A percentile compares a stretch with the other conserved stretches of the same genome.
Evolutionary conservation across 1,140 invertebrate species (phyloP).

Genomic region (Temnothorax curvispinosus): DNA sequence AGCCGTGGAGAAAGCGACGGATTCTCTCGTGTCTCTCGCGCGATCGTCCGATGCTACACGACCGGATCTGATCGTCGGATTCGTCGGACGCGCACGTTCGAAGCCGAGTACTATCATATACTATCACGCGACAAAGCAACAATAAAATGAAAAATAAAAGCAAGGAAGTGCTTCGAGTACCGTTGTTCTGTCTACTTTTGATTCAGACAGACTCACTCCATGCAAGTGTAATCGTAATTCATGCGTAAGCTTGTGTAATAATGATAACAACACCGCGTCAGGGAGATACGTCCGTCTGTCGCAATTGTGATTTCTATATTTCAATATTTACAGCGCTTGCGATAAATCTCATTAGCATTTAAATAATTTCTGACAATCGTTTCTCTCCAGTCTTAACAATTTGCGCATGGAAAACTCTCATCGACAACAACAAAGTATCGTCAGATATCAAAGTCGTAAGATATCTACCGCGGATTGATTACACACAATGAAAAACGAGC

Average conservation of each 20-base stretch:
- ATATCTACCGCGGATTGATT: not conserved
- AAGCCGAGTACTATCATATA: not conserved
- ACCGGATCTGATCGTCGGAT: not conserved
- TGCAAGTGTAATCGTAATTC: not conserved
- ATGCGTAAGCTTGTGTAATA: not conserved
- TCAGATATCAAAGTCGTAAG: not conserved
- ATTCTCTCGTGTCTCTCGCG: not conserved
- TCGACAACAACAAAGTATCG: not conserved
- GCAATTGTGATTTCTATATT: constrained; percentile 1
- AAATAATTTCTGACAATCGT: not conserved
- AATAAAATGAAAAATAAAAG: not conserved
- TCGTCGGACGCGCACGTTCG: not conserved
- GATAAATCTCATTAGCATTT: not conserved
- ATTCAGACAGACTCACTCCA: constrained; percentile 34
- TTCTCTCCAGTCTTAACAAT: not conserved
- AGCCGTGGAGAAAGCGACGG: not conserved
- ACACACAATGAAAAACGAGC: not conserved
- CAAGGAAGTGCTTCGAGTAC: not conserved
- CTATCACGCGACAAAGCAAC: not conserved
- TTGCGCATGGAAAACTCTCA: constrained; percentile 6
- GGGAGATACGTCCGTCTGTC: not conserved
- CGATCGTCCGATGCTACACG: not conserved
- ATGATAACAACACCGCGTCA: constrained; percentile 10
- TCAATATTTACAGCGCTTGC: constrained; percentile 19
- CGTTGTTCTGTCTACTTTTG: constrained; percentile 42